Evolutionary conservation across 2,888 invertebrate genomes (phyloP), one percentile per base, ranked within the genome.

Genomic region (Rotaria magnacalcarata): DNA sequence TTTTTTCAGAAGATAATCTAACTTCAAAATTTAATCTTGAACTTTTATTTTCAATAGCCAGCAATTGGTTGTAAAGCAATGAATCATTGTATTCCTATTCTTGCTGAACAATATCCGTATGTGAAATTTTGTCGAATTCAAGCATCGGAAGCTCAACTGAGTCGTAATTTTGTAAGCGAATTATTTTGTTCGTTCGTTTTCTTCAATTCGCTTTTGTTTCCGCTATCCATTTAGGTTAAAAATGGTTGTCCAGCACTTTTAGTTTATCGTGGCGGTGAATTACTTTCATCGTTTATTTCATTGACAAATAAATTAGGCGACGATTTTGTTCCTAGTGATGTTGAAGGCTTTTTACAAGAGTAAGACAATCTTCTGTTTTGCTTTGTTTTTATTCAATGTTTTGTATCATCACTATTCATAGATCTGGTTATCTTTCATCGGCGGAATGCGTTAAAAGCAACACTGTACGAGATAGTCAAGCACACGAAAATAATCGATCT

Each of bases 251-350:
- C 98, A 24, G 96, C 97, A 2, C 91, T 98, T 85, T 92, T 97
- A 60, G 94, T 95, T 0, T 98, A 98, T 90, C 96, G 96, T 92
- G 94, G 93, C 74, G 96, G 96, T 7, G 94, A 95, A 89, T 92
- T 97, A 10, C 94, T 97, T 89, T 96, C 96, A 0, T 97, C 96
- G 91, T 97, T 96, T 92, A 94, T 97, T 1, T 93, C 95, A 85
- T 90, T 98, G 24, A 94, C 94, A 0, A 94, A 95, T 89, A 96
- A 96, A 89, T 93, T 98, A 85, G 96, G 96, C 0, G 94, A 94
- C 89, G 96, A 96, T 90, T 97, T 97, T 92, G 95, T 93, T 92
- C 93, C 95, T 7, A 94, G 94, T 56, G 97, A 97, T 92, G 94
- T 98, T 34, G 96, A 97, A 92, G 93, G 94, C 88, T 96, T 95